A percentile compares a stretch with the other conserved stretches of the same genome.
Evolutionary conservation across 64 coral and sea anemone genomes (phyloP).

Genomic region (Dendronephthya gigantea): DNA sequence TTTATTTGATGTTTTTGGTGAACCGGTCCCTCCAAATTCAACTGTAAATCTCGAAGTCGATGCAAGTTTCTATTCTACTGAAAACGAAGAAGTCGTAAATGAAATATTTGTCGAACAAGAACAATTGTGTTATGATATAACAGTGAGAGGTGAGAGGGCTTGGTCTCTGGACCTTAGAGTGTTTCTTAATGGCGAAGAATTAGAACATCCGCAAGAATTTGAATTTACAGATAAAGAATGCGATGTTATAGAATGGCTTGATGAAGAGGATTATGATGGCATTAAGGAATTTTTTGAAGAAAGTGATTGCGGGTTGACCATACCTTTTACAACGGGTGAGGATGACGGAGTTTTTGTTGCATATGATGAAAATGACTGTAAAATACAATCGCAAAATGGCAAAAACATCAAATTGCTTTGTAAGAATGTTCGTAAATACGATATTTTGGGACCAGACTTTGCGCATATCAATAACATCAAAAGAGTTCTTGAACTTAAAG

Average conservation of each 20-base stretch:
- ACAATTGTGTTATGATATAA: neutral
- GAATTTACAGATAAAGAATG: neutral
- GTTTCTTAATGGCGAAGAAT: neutral
- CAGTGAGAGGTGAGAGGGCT: neutral
- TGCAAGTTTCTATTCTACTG: neutral
- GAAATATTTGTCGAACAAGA: neutral
- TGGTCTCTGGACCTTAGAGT: neutral
- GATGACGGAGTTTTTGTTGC: neutral
- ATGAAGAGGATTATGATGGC: neutral
- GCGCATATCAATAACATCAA: conserved; percentile 47
- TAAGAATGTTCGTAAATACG: neutral
- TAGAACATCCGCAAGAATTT: neutral
- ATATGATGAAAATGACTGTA: neutral
- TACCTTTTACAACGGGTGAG: neutral
- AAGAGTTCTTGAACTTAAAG: conserved; percentile 10
- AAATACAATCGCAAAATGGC: neutral
- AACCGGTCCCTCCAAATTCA: neutral
- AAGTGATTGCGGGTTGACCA: neutral
- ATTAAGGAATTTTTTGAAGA: neutral
- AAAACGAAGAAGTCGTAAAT: neutral
- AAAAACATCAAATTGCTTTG: neutral
- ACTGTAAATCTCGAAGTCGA: neutral
- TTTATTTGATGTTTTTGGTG: conserved; percentile 3
- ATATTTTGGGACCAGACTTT: conserved; percentile 30
- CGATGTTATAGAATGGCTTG: neutral